phyloP scores from a whole-genome alignment of 2,113 vertebrate genomes.

The Pomatostomus ruficeps region DNA sequence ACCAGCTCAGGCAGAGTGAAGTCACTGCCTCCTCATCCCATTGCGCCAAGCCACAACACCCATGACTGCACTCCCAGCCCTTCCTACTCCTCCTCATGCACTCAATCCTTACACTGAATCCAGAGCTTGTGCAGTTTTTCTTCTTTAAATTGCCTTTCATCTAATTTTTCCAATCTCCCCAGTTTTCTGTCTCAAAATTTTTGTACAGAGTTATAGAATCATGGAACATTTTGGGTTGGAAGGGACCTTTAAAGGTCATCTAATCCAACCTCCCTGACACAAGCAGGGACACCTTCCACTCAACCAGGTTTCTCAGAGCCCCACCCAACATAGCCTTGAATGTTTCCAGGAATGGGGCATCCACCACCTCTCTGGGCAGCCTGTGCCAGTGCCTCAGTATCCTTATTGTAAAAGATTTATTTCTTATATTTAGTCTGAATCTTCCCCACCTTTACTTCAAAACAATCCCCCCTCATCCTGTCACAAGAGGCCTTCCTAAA shows the following conservation, averaged over 20 bases:
- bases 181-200: not conserved
- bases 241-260: not conserved
- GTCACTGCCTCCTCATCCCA: not conserved
- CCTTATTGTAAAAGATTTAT: not conserved
- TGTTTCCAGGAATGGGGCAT: not conserved
- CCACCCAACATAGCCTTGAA: not conserved
- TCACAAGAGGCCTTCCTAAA: not conserved
- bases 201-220: not conserved
- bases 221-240: not conserved
- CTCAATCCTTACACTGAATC: not conserved
- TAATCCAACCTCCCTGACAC: not conserved
- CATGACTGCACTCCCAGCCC: not conserved
- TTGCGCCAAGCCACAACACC: not conserved
- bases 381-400: not conserved
- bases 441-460: not conserved
- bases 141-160: not conserved
- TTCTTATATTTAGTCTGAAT: not conserved
- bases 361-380: not conserved
- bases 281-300: not conserved
- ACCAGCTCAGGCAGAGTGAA: not conserved
- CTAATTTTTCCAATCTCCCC: not conserved
- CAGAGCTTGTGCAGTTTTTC: not conserved
- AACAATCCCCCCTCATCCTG: not conserved
- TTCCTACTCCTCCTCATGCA: fast-evolving
- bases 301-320: not conserved